Evolutionary conservation across 2,888 invertebrate species (phyloP).

Genomic region (Cacoxenus indagator): DNA sequence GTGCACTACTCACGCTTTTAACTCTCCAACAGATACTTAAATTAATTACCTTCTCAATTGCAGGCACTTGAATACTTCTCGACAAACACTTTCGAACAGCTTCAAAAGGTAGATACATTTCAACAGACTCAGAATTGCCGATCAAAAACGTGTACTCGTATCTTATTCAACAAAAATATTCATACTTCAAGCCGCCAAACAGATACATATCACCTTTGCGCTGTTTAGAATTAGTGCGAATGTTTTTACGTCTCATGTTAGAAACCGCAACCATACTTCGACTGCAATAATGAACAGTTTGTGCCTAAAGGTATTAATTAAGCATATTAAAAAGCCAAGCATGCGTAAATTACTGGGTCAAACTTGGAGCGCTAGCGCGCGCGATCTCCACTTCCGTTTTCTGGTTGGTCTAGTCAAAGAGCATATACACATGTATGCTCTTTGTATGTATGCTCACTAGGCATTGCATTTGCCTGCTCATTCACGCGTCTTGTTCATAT

Average conservation of each 20-base stretch:
- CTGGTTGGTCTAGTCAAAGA: not conserved
- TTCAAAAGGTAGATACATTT: not conserved
- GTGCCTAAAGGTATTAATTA: constrained; percentile 53
- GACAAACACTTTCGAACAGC: not conserved
- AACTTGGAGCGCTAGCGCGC: constrained; percentile 36
- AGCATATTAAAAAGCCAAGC: constrained; percentile 59
- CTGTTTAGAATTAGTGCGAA: no score
- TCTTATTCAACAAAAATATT: no score
- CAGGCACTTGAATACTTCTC: not conserved
- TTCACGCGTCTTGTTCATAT: not conserved
- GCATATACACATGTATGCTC: not conserved
- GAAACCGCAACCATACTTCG: not conserved
- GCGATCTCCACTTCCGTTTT: constrained; percentile 12
- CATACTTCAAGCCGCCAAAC: no score
- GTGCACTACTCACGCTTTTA: not conserved
- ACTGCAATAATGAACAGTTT: constrained; percentile 29
- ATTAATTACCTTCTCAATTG: not conserved
- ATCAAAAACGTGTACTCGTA: no score
- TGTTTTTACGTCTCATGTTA: not conserved
- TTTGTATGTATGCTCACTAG: not conserved
- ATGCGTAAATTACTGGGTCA: constrained; percentile 62
- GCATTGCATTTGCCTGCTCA: not conserved
- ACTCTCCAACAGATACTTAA: not conserved
- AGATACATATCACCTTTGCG: no score
- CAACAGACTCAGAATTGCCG: not conserved